Evolutionary conservation across 2,113 vertebrate genomes (phyloP).

Genomic region (Colossoma macropomum): DNA sequence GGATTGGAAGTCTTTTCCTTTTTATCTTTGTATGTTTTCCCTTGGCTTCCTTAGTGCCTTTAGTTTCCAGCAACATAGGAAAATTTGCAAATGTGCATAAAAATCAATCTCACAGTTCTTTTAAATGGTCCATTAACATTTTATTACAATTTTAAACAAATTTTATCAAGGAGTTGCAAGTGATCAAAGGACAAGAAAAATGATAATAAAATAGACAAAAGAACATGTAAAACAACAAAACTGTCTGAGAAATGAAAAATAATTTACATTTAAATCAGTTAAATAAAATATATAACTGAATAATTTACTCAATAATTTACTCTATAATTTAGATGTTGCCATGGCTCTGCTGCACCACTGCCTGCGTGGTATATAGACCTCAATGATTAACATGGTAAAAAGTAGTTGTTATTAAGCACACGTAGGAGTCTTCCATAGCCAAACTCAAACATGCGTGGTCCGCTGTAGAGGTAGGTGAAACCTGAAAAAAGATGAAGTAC

Average conservation of each 20-base stretch:
- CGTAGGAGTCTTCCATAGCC: slow-evolving; percentile 64
- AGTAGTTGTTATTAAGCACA: slow-evolving; percentile 74
- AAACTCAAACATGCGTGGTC: slow-evolving; percentile 77
- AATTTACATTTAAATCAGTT: not conserved
- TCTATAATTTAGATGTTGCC: not conserved
- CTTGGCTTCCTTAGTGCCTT: too few species aligned
- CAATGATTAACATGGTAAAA: slow-evolving; percentile 78
- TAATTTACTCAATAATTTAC: not conserved
- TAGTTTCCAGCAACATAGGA: too few species aligned
- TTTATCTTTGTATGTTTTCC: too few species aligned
- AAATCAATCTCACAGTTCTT: too few species aligned
- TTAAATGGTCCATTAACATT: too few species aligned
- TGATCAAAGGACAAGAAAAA: not conserved
- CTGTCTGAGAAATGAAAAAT: not conserved
- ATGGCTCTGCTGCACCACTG: not conserved
- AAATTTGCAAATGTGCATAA: too few species aligned
- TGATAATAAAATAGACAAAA: not conserved
- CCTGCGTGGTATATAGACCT: not conserved
- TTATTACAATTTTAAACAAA: too few species aligned
- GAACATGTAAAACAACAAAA: not conserved
- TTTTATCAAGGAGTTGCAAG: too few species aligned
- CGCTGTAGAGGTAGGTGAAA: slow-evolving; percentile 83
- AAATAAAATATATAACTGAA: not conserved
- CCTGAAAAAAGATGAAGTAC: slow-evolving; percentile 71
- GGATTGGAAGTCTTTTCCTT: too few species aligned